Evolutionary conservation across 2,888 invertebrate genomes (phyloP).

Genomic region (Cistogaster globosa): DNA sequence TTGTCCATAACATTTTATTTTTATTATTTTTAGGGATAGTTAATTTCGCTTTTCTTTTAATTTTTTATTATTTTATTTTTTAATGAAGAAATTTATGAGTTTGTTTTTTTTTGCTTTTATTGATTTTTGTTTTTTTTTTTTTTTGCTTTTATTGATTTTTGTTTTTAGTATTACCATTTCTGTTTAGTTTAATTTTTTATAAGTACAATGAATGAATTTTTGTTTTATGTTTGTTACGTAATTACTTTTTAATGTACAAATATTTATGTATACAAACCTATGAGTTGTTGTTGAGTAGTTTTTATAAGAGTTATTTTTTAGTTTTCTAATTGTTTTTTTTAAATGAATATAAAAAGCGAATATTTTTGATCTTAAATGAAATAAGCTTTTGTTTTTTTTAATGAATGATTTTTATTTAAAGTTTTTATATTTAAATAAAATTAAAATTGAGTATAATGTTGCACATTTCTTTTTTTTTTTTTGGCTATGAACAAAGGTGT

Average conservation of each 20-base stretch:
- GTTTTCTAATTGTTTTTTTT: slow-evolving; percentile 7
- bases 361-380: slow-evolving; percentile 2
- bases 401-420: not conserved
- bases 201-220: not conserved
- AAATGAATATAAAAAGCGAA: not conserved
- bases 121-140: not conserved
- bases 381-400: slow-evolving; percentile 10
- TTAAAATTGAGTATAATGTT: not conserved
- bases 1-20: no score
- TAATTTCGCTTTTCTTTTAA: not conserved
- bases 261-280: not conserved
- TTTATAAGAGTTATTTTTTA: not conserved
- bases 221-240: not conserved
- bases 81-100: not conserved
- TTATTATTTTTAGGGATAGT: not conserved
- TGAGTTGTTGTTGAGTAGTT: not conserved
- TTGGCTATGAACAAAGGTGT: not conserved
- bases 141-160: not conserved
- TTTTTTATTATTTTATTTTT: not conserved
- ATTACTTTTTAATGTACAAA: slow-evolving; percentile 2
- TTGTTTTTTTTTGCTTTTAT: not conserved
- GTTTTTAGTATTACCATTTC: not conserved
- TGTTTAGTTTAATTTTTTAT: slow-evolving; percentile 2
- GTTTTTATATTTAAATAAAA: not conserved
- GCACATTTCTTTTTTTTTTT: not conserved